Evolutionary conservation across 2,888 invertebrate species (phyloP), one percentile per base, ranked within the genome.

Genomic region (Dinocampus coccinellae): DNA sequence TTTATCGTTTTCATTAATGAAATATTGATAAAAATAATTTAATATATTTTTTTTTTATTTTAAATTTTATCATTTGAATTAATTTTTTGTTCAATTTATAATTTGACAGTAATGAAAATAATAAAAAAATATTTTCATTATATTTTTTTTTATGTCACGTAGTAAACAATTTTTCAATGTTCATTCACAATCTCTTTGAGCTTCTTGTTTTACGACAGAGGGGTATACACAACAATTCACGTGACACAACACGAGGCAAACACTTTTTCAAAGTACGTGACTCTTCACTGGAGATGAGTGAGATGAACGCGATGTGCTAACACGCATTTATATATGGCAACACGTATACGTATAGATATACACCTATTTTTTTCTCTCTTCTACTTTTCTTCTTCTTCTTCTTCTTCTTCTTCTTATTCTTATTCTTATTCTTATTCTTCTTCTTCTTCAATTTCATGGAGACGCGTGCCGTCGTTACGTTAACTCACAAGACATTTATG

Each of bases 401-500:
- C 47, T 53, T 61, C 47, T 66, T 22, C 65, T 53, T 36, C 33
- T 34, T 74, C n/a, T n/a, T n/a, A n/a, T n/a, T n/a, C n/a, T n/a
- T n/a, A n/a, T n/a, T n/a, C n/a, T n/a, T n/a, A n/a, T n/a, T n/a
- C n/a, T n/a, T n/a, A n/a, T n/a, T n/a, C n/a, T n/a, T 74, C 72
- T 72, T 65, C 74, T 57, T 74, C 70, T 57, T 69, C 65, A 58
- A 63, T 71, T 70, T 72, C 61, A 76, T 80, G 78, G 80, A 79
- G 82, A 83, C 84, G 83, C 84, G 84, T 85, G 85, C 83, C 83
- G 76, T 77, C 75, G 76, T n/a, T n/a, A n/a, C 75, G 78, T 78
- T 83, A 84, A 87, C 82, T 86, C 85, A 87, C 84, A 85, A 87
- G 85, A 83, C 85, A 83, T 86, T 87, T 85, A 86, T 87, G 85